Conservation (phyloP, 2,797 vertebrate genomes). For the Coluber constrictor region DNA sequence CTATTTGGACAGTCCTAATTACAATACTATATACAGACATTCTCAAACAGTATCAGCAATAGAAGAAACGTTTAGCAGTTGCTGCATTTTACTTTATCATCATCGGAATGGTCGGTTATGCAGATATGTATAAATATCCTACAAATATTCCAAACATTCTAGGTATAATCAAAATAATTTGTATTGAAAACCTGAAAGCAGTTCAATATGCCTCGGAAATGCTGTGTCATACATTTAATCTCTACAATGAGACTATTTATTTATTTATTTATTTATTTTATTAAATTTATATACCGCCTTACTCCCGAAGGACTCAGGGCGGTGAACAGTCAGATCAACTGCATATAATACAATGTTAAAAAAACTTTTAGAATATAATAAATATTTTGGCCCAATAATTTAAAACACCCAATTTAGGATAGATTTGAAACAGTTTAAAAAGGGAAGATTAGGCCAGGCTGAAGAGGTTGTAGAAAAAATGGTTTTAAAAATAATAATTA, state of each 20-base stretch:
- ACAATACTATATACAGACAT: not conserved
- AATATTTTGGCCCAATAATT: no score
- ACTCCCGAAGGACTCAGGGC: no score
- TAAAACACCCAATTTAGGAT: no score
- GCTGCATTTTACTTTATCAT: not conserved
- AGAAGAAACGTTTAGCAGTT: not conserved
- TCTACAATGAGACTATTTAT: conserved; percentile 15
- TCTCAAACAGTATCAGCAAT: not conserved
- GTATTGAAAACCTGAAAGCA: conserved; percentile 27
- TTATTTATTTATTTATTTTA: no score
- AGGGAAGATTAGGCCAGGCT: no score
- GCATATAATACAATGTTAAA: no score
- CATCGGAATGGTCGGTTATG: not conserved
- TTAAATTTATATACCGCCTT: no score
- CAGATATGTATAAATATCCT: not conserved
- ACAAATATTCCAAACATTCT: conserved; percentile 25
- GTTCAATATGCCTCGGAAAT: not conserved
- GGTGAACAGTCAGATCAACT: no score
- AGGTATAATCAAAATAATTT: conserved; percentile 24
- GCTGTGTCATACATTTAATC: conserved; percentile 33
- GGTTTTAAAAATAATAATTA: no score
- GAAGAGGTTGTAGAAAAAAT: no score
- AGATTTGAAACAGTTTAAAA: no score
- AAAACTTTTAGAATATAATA: no score
- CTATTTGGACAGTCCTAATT: not conserved